Percentiles rank a stretch among this genome's conserved stretches.
Conservation (phyloP, 2,888 invertebrate genomes). For the Drosophila cyrtoloma region DNA sequence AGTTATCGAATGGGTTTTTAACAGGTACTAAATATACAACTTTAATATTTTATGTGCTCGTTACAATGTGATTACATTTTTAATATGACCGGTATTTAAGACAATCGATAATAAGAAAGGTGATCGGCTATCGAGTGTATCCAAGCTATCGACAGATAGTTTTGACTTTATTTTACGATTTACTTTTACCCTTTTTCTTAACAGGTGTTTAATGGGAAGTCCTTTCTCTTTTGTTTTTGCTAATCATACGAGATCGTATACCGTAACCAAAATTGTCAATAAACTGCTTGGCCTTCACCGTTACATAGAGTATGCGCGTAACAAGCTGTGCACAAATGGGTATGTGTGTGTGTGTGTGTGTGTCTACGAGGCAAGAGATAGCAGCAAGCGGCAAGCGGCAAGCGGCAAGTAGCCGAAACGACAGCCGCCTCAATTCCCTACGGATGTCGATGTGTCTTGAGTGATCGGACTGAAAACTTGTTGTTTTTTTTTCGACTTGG, state of each 20-base stretch:
- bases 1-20: background rate
- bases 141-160: background rate
- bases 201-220: background rate
- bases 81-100: background rate
- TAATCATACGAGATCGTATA: background rate
- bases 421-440: slow-evolving; percentile 65
- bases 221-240: background rate
- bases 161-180: background rate
- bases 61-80: background rate
- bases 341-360: slow-evolving; percentile 1
- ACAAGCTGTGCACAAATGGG: slow-evolving; percentile 43
- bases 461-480: slow-evolving; percentile 45
- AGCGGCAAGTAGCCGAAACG: slow-evolving; percentile 47
- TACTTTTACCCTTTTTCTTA: background rate
- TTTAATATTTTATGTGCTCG: background rate
- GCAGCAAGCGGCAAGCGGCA: slow-evolving; percentile 22
- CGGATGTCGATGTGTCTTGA: slow-evolving; percentile 67
- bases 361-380: slow-evolving; percentile 44
- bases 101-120: background rate
- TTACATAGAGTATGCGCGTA: slow-evolving; percentile 33
- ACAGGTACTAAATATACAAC: background rate
- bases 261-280: background rate
- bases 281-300: background rate
- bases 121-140: background rate
- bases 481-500: background rate